Evolutionary conservation across 2,797 vertebrate genomes (phyloP).

Genomic region (Scyliorhinus canicula): DNA sequence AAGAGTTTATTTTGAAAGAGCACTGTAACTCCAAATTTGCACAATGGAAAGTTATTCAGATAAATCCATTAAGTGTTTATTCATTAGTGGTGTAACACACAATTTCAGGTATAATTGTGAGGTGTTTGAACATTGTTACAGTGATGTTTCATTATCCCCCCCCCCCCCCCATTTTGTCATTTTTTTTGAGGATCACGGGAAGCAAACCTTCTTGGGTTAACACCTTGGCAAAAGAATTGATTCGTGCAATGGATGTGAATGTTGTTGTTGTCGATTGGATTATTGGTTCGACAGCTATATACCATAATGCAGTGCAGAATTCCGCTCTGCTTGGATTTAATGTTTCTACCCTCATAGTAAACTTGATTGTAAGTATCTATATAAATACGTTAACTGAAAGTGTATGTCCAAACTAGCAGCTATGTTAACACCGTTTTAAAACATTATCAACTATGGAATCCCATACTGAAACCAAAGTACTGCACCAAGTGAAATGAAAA

Average conservation of each 20-base stretch:
- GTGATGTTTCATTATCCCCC: not conserved
- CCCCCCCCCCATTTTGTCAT: conserved; percentile 8
- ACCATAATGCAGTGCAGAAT: conserved; percentile 75
- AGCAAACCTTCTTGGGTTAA: conserved; percentile 82
- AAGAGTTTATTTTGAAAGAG: too few species aligned
- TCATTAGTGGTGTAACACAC: not conserved
- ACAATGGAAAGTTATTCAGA: not conserved
- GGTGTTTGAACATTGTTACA: too few species aligned
- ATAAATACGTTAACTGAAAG: not conserved
- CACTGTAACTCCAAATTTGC: not conserved
- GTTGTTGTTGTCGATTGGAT: conserved; percentile 89
- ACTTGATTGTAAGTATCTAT: conserved; percentile 67
- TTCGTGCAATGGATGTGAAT: conserved; percentile 62
- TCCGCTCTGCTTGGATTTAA: conserved; percentile 71
- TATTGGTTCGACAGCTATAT: conserved; percentile 70
- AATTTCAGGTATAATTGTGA: not conserved
- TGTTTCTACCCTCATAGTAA: conserved; percentile 74
- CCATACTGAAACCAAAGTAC: not conserved
- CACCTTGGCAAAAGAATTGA: conserved; percentile 62
- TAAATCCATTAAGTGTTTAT: not conserved
- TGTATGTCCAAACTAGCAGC: not conserved
- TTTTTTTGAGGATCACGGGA: conserved; percentile 63
- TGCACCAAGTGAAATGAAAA: too few species aligned
- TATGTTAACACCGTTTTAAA: not conserved
- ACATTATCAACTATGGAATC: not conserved